A percentile compares a stretch with the other conserved stretches of the same genome.
phyloP scores from a whole-genome alignment of 92 coral and sea anemone species.

The Pocillopora meandrina region DNA sequence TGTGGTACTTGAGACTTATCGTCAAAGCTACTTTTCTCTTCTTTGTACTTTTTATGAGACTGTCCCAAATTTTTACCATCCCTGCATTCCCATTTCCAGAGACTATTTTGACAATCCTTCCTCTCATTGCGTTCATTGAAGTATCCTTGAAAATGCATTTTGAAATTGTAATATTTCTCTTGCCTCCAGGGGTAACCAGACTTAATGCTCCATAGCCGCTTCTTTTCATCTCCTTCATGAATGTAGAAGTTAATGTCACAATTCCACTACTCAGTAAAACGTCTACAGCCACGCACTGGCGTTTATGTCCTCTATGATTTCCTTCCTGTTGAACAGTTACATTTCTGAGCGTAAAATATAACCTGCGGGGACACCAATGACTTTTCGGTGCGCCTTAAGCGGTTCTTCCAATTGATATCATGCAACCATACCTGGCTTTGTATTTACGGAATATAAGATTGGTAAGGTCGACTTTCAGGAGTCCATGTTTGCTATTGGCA shows the following conservation, averaged over 20 bases:
- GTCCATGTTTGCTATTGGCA: background rate
- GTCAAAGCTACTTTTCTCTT: too few relatives aligned
- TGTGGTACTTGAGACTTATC: too few relatives aligned
- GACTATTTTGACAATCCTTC: background rate
- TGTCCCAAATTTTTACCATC: too few relatives aligned
- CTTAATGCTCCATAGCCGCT: background rate
- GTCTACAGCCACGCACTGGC: background rate
- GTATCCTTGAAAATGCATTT: conserved; percentile 3
- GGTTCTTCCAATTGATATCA: conserved; percentile 12
- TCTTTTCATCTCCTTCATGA: background rate
- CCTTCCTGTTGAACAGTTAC: conserved; percentile 14
- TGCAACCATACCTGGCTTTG: conserved; percentile 20
- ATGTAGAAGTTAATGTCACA: background rate
- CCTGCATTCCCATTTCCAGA: background rate
- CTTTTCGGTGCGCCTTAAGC: background rate
- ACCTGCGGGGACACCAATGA: background rate
- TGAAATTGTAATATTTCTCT: conserved; percentile 7
- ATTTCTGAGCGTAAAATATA: conserved; percentile 1
- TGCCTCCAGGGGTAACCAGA: conserved; percentile 14
- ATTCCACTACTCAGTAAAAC: conserved; percentile 6
- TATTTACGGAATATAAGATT: background rate
- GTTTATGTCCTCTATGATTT: too few relatives aligned
- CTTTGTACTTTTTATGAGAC: too few relatives aligned
- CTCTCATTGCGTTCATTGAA: background rate
- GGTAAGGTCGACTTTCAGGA: background rate